Conservation (phyloP, 1,140 invertebrate genomes). For the Cydia splendana region DNA sequence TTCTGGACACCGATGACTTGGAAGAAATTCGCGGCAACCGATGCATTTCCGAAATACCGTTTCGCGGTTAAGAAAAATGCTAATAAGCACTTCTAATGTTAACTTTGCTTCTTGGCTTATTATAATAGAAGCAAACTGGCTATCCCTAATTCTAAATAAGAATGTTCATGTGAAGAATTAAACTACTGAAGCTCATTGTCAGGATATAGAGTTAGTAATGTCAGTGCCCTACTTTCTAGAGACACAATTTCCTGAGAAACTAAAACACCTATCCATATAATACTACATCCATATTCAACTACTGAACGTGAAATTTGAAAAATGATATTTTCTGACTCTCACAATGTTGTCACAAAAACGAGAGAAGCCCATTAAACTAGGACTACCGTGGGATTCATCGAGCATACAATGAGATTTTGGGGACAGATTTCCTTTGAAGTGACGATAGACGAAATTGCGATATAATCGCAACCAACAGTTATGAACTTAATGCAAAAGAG, state of each 20-base stretch:
- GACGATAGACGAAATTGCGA: constrained; percentile 11
- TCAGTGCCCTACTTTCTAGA: background rate
- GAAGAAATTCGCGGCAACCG: constrained; percentile 55
- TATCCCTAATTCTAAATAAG: background rate
- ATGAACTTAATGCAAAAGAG: constrained; percentile 9
- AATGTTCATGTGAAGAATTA: background rate
- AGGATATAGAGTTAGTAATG: background rate
- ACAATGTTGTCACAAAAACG: background rate
- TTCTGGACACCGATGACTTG: constrained; percentile 62
- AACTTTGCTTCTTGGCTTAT: background rate
- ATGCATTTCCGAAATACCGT: constrained; percentile 38
- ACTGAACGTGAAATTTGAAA: background rate
- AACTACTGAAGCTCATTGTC: background rate
- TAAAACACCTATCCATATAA: background rate
- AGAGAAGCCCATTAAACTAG: background rate
- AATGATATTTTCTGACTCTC: background rate
- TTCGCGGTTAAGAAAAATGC: background rate
- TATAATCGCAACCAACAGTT: background rate
- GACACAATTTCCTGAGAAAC: background rate
- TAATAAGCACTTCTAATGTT: background rate
- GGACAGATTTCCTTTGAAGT: background rate
- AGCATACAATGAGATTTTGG: constrained; percentile 3
- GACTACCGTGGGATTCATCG: constrained; percentile 1
- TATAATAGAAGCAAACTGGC: background rate
- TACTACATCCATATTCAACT: background rate